Conservation (phyloP, 2,113 vertebrate genomes). For the Hypocryptadius cinnamomeus region DNA sequence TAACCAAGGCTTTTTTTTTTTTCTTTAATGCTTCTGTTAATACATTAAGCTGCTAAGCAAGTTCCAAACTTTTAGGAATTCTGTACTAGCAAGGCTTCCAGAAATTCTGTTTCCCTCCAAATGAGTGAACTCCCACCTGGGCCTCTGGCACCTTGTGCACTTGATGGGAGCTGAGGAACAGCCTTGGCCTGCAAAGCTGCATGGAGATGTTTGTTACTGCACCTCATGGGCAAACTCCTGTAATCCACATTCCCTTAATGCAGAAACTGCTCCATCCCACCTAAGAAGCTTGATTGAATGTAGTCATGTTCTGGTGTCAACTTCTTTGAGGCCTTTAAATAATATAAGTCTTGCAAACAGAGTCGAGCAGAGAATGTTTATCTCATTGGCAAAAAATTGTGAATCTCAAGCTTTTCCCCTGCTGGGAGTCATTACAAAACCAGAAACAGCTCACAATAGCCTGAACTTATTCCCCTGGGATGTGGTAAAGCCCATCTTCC, state of each 20-base stretch:
- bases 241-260: background rate
- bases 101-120: background rate
- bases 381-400: background rate
- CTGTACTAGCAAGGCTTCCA: background rate
- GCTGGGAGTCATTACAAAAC: background rate
- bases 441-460: slow-evolving; percentile 1
- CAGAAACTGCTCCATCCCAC: background rate
- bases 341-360: background rate
- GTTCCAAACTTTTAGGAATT: background rate
- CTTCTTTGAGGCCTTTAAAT: background rate
- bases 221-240: background rate
- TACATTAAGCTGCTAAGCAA: background rate
- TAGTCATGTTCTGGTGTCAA: background rate
- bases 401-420: background rate
- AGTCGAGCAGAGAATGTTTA: background rate
- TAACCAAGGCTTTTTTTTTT: background rate
- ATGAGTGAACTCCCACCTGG: background rate
- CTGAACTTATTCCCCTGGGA: background rate
- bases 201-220: background rate
- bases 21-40: background rate
- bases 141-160: background rate
- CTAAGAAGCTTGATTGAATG: background rate
- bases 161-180: fast-evolving
- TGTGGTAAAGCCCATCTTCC: slow-evolving; percentile 1
- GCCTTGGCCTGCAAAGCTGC: background rate